These are phyloP conservation scores for Pygocentrus nattereri DNA, from an alignment of 2,797 vertebrate species.

Conservation along the genomic window DNA sequence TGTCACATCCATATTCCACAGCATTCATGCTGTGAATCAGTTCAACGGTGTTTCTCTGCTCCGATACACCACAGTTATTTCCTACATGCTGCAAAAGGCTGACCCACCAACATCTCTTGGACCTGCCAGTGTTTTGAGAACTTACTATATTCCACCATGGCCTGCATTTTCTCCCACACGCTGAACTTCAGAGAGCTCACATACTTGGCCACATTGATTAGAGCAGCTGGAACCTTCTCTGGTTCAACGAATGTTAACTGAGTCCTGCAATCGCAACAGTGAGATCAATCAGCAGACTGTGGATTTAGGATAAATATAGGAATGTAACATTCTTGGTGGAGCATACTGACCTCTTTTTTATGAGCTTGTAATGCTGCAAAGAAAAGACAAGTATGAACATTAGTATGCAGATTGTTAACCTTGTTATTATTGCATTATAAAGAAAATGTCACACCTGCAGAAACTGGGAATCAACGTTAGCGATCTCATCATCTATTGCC, in stretches of 20 bases:
- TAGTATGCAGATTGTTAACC: background rate
- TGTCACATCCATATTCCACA: no score
- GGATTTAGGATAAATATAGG: background rate
- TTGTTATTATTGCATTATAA: background rate
- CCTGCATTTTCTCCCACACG: constrained; percentile 82
- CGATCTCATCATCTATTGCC: constrained; percentile 78
- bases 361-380: constrained; percentile 77
- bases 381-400: constrained; percentile 4
- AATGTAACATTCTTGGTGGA: constrained; percentile 12
- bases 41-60: no score
- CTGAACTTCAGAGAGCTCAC: constrained; percentile 80
- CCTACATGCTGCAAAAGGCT: background rate
- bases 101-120: no score
- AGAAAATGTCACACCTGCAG: constrained; percentile 69
- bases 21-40: no score
- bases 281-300: background rate
- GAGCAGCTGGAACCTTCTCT: constrained; percentile 67
- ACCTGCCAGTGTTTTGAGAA: background rate
- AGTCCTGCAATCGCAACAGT: constrained; percentile 64
- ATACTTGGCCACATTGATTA: constrained; percentile 78
- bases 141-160: constrained; percentile 80
- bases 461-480: constrained; percentile 69
- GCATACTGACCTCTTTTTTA: constrained; percentile 75
- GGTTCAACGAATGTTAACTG: constrained; percentile 71
- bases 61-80: background rate